Percentiles rank a stretch among this genome's conserved stretches.
Conservation (phyloP, 2,113 vertebrate genomes). For the Thomomys bottae region DNA sequence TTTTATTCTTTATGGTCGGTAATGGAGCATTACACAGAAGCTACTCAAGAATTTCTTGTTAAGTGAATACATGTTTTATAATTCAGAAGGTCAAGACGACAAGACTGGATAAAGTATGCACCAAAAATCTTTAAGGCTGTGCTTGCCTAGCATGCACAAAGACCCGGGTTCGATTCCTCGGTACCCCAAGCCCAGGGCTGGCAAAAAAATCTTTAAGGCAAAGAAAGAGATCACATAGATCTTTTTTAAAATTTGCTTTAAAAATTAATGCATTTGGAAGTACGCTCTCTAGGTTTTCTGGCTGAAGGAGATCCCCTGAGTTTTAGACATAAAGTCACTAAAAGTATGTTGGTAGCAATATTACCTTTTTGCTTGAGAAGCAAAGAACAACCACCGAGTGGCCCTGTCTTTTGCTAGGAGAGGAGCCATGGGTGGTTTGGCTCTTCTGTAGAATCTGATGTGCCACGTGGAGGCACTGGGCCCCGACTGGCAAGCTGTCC, state of each 20-base stretch:
- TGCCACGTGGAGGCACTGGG: background rate
- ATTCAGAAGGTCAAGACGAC: slow-evolving; percentile 3
- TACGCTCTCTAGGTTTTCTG: background rate
- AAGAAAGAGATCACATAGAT: background rate
- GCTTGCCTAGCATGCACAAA: no score
- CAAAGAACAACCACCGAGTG: background rate
- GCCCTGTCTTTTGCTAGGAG: background rate
- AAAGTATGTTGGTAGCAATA: slow-evolving; percentile 7
- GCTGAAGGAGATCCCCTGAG: background rate
- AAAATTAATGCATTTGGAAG: background rate
- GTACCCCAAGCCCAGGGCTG: no score
- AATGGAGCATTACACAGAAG: background rate
- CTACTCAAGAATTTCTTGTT: background rate
- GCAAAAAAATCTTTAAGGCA: background rate
- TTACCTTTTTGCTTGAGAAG: slow-evolving; percentile 23
- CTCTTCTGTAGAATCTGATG: background rate
- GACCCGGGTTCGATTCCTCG: no score
- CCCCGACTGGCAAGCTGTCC: no score
- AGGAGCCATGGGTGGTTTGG: background rate
- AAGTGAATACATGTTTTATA: background rate
- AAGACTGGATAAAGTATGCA: background rate
- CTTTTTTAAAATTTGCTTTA: slow-evolving; percentile 42
- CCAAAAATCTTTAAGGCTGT: no score
- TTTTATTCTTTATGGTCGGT: background rate
- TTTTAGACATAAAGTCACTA: background rate